Evolutionary conservation across 2,797 vertebrate species (phyloP), one percentile per base, ranked within the genome.

Genomic region (Enteromius argenteus): DNA sequence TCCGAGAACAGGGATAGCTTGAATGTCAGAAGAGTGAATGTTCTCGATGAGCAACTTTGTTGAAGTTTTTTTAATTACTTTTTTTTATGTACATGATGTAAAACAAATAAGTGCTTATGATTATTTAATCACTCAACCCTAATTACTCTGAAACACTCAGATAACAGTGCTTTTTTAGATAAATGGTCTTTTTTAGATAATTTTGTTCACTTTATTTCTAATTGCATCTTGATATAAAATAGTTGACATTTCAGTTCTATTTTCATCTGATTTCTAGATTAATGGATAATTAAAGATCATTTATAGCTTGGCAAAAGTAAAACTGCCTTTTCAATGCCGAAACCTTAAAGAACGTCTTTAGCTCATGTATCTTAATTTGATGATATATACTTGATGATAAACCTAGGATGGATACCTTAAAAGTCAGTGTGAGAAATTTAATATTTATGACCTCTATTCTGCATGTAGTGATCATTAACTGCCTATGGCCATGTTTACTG

Each of bases 1-100:
- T 58, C 27, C 42, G 51, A 79, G 44, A 39, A 51, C 19, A 37
- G 44, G 46, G 32, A 32, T 67, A 32, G 13, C 37, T 39, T 39
- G 35, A 58, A 53, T 39, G 42, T 72, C 23, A 72, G 68, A 23
- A 23, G 51, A 35, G 30, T 5, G 21, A 21, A 39, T n/a, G 37
- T 69, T 21, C 68, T 69, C 21, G 39, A 58, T 23, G 14, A 62
- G 56, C 74, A 60, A 71, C 68, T 72, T 17, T 72, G n/a, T 7
- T 27, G 21, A 21, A 73, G 32, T 53, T 51, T 30, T 39, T 44
- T 17, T 17, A 3, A 2, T 30, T 0, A 21, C 11, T 2, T 7
- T 32, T 17, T 32, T 19, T 51, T 2, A 5, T 62, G 17, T 56
- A 21, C 1, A 15, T 21, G 21, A 75, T 9, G 23, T 58, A 37